Evolutionary conservation across 2,888 invertebrate species (phyloP), one percentile per base, ranked within the genome.

Genomic region (Aradus depressus): DNA sequence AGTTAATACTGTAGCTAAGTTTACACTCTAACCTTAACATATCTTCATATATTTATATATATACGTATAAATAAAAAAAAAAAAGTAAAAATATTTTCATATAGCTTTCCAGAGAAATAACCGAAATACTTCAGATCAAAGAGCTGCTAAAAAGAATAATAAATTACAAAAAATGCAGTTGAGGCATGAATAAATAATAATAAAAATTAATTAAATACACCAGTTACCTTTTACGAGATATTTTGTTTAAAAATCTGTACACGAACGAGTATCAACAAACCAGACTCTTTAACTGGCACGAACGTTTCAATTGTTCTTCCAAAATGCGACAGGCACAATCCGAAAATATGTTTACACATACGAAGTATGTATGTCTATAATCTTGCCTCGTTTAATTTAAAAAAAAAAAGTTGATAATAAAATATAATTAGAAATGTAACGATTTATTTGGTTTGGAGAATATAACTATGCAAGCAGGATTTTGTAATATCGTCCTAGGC

Each of bases 21-120:
- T n/a, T n/a, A n/a, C n/a, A n/a, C n/a, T n/a, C n/a, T n/a, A n/a
- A n/a, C n/a, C n/a, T n/a, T 31, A 31, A 31, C 26, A 42, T 42
- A 42, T 42, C 22, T 42, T 25, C 25, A 42, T 42, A 31, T 31
- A 31, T 31, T 10, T 31, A 31, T 31, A 31, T 31, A 31, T 31
- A 31, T 31, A 31, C n/a, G n/a, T 31, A 31, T 31, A 31, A 10
- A 31, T 31, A 37, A 37, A 12, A 44, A 50, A 53, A 51, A 56
- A 51, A 56, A 49, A 53, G 53, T 56, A 56, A 50, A 55, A 55
- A 55, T 49, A 51, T 54, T 41, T 54, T 51, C 52, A 54, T 42
- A 47, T 35, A 51, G 54, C 42, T 19, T 19, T 49, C 47, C 53
- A 50, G 38, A 50, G 12, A 35, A 43, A 21, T 28, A 26, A 43